Evolutionary conservation across 2,797 vertebrate species (phyloP).

Genomic region (Mus caroli): DNA sequence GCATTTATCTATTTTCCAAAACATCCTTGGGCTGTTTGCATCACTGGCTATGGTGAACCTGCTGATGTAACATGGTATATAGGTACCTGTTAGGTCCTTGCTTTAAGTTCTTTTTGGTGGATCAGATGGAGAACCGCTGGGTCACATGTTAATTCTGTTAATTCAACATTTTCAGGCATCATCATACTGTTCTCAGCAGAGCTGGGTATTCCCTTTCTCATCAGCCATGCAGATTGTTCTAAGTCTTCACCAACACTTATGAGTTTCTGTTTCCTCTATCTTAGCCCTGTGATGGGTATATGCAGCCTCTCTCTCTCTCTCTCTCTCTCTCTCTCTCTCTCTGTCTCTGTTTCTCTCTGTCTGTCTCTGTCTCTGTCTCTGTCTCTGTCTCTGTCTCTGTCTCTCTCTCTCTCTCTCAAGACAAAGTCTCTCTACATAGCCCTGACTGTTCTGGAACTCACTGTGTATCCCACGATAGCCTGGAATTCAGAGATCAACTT

Average conservation of each 20-base stretch:
- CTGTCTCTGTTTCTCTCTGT: background rate
- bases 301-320: too few species aligned
- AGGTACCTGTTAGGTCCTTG: rapidly evolving
- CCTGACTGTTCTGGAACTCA: background rate
- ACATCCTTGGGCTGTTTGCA: background rate
- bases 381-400: background rate
- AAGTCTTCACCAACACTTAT: background rate
- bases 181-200: background rate
- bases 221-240: background rate
- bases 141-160: background rate
- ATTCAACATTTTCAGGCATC: background rate
- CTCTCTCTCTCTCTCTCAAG: background rate
- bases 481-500: background rate
- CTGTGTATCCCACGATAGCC: background rate
- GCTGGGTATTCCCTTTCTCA: background rate
- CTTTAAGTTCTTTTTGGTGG: background rate
- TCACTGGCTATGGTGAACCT: background rate
- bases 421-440: background rate
- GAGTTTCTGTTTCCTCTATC: background rate
- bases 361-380: too few species aligned
- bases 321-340: background rate
- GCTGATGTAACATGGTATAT: background rate
- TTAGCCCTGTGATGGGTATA: background rate
- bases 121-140: rapidly evolving
- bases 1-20: rapidly evolving